These are phyloP conservation scores for Vanessa tameamea DNA, from an alignment of 1,140 invertebrate species.

Conservation along the genomic window DNA sequence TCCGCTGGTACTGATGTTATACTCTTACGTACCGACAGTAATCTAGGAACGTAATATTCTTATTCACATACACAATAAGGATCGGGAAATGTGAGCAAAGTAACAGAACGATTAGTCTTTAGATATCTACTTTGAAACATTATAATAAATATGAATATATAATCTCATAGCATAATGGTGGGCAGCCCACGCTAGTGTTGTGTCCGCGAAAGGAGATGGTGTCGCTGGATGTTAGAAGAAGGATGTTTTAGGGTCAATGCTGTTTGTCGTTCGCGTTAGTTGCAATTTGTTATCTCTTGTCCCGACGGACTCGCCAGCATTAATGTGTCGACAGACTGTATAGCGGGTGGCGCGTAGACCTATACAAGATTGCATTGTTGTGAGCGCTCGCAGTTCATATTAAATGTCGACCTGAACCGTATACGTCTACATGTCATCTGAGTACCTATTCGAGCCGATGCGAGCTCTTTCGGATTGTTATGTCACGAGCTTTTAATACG, in stretches of 20 bases:
- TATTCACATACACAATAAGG: background rate
- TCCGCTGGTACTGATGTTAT: too few relatives aligned
- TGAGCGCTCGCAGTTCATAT: background rate
- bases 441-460: conserved; percentile 1
- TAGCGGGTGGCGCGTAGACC: conserved; percentile 9
- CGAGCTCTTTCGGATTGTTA: conserved; percentile 11
- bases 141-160: conserved; percentile 13
- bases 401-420: background rate
- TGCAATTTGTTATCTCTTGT: conserved; percentile 12
- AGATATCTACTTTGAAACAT: conserved; percentile 6
- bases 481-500: background rate
- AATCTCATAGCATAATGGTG: conserved; percentile 16
- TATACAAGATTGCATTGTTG: background rate
- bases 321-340: conserved; percentile 5
- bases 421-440: conserved; percentile 4
- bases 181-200: conserved; percentile 23
- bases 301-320: background rate
- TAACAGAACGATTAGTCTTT: conserved; percentile 12
- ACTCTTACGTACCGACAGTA: background rate
- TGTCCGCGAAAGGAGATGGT: conserved; percentile 21
- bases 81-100: conserved; percentile 26
- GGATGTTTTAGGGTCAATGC: conserved; percentile 12
- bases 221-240: background rate
- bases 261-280: conserved; percentile 14
- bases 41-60: background rate